phyloP scores from a whole-genome alignment of 2,113 vertebrate species.

The Lampris megalopsis region DNA sequence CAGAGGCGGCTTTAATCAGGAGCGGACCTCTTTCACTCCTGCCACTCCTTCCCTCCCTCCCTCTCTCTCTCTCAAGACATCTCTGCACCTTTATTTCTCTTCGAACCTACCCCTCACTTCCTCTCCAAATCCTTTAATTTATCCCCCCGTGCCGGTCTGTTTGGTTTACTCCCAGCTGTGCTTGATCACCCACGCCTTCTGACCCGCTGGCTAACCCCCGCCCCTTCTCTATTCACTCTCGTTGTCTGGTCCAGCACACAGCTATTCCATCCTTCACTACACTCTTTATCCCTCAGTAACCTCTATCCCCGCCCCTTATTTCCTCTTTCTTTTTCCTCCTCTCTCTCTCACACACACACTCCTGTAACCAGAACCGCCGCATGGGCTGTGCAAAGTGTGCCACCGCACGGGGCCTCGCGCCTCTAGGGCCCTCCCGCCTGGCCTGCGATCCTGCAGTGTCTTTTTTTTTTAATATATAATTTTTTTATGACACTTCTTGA shows the following conservation, averaged over 20 bases:
- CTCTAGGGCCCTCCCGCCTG: too few relatives aligned
- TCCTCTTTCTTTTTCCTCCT: neutral
- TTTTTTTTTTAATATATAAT: too few relatives aligned
- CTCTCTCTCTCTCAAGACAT: neutral
- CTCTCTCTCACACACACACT: neutral
- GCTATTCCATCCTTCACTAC: constrained; percentile 10
- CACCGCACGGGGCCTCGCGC: too few relatives aligned
- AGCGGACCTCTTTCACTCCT: constrained; percentile 14
- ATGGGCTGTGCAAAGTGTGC: too few relatives aligned
- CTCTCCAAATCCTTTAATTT: constrained; percentile 32
- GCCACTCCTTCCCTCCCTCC: neutral
- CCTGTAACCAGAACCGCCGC: too few relatives aligned
- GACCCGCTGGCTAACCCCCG: constrained; percentile 17
- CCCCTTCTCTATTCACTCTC: neutral
- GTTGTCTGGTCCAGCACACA: neutral
- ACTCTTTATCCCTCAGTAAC: constrained; percentile 6
- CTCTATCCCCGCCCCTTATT: neutral
- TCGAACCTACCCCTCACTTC: constrained; percentile 7
- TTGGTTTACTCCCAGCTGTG: constrained; percentile 41
- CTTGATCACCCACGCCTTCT: constrained; percentile 28
- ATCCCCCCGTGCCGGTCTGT: constrained; percentile 14
- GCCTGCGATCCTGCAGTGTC: too few relatives aligned
- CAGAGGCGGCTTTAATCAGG: constrained; percentile 31
- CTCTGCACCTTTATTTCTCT: constrained; percentile 7
- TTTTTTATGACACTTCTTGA: too few relatives aligned